A percentile compares a stretch with the other conserved stretches of the same genome.
These are phyloP conservation scores for Nanorana parkeri DNA, from an alignment of 2,113 vertebrate genomes.

Conservation along the genomic window DNA sequence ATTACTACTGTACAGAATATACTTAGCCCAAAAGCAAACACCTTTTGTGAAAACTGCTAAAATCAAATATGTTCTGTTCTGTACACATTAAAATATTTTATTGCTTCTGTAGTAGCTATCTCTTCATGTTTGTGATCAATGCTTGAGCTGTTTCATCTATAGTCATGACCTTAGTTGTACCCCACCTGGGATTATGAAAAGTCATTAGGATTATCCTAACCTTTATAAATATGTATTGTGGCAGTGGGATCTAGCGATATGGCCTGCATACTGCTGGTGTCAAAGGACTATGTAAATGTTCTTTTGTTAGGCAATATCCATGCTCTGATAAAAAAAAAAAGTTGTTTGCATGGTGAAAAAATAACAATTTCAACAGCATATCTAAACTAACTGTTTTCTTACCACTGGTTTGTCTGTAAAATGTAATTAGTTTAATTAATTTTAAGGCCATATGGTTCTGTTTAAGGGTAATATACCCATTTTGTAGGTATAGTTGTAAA, in stretches of 20 bases:
- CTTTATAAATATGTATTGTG: constrained; percentile 7
- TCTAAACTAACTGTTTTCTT: background rate
- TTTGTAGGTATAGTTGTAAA: too few species aligned
- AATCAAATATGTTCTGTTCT: too few species aligned
- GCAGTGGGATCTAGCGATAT: constrained; percentile 1
- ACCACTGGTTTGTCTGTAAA: background rate
- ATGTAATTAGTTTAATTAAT: too few species aligned
- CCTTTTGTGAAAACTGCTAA: too few species aligned
- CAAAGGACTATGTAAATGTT: background rate
- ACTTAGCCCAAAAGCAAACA: too few species aligned
- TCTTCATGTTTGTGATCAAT: background rate
- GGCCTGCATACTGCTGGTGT: background rate
- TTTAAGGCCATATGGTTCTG: too few species aligned
- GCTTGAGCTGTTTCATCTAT: background rate
- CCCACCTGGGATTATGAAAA: constrained; percentile 5
- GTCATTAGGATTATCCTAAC: constrained; percentile 17
- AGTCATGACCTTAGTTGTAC: background rate
- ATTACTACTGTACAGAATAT: too few species aligned
- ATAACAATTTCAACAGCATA: background rate
- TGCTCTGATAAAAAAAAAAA: background rate
- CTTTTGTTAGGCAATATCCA: background rate
- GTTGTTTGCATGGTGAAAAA: background rate
- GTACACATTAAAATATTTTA: background rate
- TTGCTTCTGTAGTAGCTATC: background rate
- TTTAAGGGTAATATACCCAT: too few species aligned